These are phyloP conservation scores for Sweltsa coloradensis DNA, from an alignment of 1,140 invertebrate species.

Conservation along the genomic window DNA sequence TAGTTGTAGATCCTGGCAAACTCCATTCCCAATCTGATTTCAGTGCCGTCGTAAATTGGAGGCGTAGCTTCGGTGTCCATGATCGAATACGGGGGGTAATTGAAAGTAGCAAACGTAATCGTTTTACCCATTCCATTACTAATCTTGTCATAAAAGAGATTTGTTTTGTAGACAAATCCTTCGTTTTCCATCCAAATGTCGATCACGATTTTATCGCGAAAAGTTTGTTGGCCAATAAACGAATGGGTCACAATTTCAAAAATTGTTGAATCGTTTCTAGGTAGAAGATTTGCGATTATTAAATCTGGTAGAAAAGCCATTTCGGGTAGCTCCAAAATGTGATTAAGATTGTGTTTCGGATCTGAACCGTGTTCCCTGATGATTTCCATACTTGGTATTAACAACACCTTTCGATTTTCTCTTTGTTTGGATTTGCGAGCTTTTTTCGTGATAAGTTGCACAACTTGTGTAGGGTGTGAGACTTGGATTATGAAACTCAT, in stretches of 20 bases:
- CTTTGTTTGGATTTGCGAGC: too few species aligned
- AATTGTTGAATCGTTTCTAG: neutral
- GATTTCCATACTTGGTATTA: too few species aligned
- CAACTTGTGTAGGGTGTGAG: too few species aligned
- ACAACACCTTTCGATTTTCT: too few species aligned
- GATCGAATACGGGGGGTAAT: neutral
- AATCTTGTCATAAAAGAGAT: neutral
- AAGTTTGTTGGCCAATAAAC: neutral
- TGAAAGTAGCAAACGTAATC: neutral
- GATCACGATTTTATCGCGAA: neutral
- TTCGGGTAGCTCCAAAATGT: neutral
- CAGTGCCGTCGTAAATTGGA: conserved; percentile 26
- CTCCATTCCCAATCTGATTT: conserved; percentile 26
- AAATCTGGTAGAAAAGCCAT: conserved; percentile 6
- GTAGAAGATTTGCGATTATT: neutral
- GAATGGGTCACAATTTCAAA: neutral
- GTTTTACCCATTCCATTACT: neutral
- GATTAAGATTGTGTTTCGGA: too few species aligned
- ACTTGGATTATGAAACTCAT: too few species aligned
- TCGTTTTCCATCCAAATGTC: conserved; percentile 1
- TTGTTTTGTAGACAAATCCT: neutral
- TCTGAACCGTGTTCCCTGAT: too few species aligned
- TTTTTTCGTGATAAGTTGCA: too few species aligned
- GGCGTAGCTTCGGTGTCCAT: neutral
- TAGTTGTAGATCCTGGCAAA: conserved; percentile 30